A percentile compares a stretch with the other conserved stretches of the same genome.
phyloP scores from a whole-genome alignment of 2,113 vertebrate genomes.

The Lasiurus borealis region DNA sequence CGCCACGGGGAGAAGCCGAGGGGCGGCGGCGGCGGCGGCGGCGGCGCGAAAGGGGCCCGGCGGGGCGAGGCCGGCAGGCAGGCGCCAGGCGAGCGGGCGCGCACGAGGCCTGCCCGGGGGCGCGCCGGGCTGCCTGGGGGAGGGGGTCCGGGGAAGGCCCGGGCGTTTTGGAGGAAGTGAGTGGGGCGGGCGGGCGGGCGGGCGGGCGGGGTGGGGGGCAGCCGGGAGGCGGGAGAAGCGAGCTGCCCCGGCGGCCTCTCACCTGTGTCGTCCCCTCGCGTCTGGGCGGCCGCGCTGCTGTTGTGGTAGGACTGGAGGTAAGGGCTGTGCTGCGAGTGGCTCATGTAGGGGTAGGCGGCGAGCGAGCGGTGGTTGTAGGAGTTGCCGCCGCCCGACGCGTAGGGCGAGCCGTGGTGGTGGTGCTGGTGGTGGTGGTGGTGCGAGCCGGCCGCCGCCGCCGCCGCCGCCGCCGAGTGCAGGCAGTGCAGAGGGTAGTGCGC shows the following conservation, averaged over 20 bases:
- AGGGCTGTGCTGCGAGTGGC: constrained; percentile 98
- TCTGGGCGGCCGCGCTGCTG: constrained; percentile 93
- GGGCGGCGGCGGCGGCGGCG: constrained; percentile 46
- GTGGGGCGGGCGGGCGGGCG: constrained; percentile 71
- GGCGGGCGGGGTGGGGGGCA: constrained; percentile 58
- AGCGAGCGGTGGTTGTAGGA: constrained; percentile 95
- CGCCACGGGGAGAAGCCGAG: not conserved
- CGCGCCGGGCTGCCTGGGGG: constrained; percentile 55
- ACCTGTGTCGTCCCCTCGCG: constrained; percentile 97
- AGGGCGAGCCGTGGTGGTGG: constrained; percentile 96
- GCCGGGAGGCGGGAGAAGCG: constrained; percentile 72
- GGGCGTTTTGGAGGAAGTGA: constrained; percentile 56
- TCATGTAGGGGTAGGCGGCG: constrained; percentile 97
- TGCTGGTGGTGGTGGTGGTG: constrained; percentile 95
- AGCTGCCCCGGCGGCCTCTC: constrained; percentile 86
- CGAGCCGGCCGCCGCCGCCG: constrained; percentile 80
- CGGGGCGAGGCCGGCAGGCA: constrained; percentile 67
- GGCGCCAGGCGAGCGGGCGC: constrained; percentile 74
- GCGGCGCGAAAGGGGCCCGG: constrained; percentile 53
- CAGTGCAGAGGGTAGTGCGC: constrained; percentile 97
- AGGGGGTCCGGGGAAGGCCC: constrained; percentile 54
- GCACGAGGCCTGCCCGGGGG: constrained; percentile 69
- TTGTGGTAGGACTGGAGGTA: constrained; percentile 98
- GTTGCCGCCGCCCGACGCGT: constrained; percentile 93
- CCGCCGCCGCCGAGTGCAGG: constrained; percentile 89